Conservation (phyloP, 2,797 vertebrate species). For the Platalea minor region DNA sequence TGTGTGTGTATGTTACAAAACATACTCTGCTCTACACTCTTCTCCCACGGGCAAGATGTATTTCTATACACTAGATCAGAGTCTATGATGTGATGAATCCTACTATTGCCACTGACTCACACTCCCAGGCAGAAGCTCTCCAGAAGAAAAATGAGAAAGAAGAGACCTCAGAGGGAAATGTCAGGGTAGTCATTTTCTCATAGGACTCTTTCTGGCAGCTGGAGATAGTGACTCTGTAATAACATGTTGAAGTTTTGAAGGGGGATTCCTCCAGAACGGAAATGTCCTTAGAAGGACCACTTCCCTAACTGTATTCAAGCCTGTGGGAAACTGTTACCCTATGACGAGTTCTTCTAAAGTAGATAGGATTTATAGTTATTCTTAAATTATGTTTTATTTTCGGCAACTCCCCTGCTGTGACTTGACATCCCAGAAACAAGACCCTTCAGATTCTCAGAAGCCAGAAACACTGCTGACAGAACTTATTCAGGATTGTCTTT, state of each 20-base stretch:
- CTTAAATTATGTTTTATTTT: constrained; percentile 56
- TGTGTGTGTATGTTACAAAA: background rate
- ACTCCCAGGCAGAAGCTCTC: background rate
- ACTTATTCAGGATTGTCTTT: background rate
- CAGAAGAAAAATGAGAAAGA: constrained; percentile 46
- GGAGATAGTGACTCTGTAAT: background rate
- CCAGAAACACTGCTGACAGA: background rate
- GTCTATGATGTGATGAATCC: background rate
- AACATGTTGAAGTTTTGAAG: constrained; percentile 22
- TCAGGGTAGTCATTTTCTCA: constrained; percentile 57
- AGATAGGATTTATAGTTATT: constrained; percentile 56
- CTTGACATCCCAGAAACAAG: constrained; percentile 27
- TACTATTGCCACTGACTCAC: background rate
- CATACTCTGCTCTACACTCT: background rate
- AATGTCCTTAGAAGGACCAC: constrained; percentile 32
- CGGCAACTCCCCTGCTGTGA: constrained; percentile 44
- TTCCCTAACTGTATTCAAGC: background rate
- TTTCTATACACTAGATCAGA: background rate
- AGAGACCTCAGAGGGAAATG: constrained; percentile 51
- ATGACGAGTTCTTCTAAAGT: constrained; percentile 51
- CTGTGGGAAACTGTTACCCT: constrained; percentile 69
- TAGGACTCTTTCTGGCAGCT: constrained; percentile 47
- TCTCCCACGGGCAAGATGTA: background rate
- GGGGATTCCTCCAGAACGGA: constrained; percentile 55
- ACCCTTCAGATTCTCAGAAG: constrained; percentile 58